Evolutionary conservation across 2,797 vertebrate genomes (phyloP), one percentile per base, ranked within the genome.

Genomic region (Arrhamphus sclerolepis): DNA sequence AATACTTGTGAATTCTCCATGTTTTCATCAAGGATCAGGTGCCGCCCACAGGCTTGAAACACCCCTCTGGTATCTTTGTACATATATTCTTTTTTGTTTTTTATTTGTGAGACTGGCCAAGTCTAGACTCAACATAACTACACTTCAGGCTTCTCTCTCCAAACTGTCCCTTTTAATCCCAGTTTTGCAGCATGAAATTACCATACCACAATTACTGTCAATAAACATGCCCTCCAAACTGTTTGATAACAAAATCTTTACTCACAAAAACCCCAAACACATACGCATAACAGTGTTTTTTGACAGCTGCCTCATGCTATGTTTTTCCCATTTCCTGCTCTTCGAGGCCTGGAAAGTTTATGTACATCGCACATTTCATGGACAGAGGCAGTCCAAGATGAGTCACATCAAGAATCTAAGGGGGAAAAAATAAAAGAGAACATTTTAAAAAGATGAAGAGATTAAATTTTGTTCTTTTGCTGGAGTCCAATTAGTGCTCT

Each of bases 161-260:
- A 72, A 70, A 67, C 61, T 69, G 70, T 61, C 72, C 63, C 17
- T 52, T 82, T 69, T 84, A 85, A 90, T 89, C 83, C 70, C 52
- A 76, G 81, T 87, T 89, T 88, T 82, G 39, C 49, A 76, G 51
- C 18, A 42, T 46, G 62, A 82, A 82, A 87, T 83, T 68, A 64
- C 81, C 76, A 56, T 74, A 71, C 51, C 71, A 55, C 56, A 58
- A 56, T 51, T 44, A 42, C 22, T 69, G 67, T 81, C 81, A 78
- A 46, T 84, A 89, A 90, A 90, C 86, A 84, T 62, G 49, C 62
- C 62, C 43, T 60, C 77, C 63, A 63, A 39, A 51, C 21, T 41
- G 48, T 31, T 8, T 63, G 68, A 74, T 19, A 69, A 50, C 41
- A 49, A 56, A 62, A 74, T 62, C 55, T 75, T 66, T 20, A 40